Percentiles rank a stretch among this genome's conserved stretches.
These are phyloP conservation scores for Galerucella pusilla DNA, from an alignment of 2,888 invertebrate species.

Conservation along the genomic window DNA sequence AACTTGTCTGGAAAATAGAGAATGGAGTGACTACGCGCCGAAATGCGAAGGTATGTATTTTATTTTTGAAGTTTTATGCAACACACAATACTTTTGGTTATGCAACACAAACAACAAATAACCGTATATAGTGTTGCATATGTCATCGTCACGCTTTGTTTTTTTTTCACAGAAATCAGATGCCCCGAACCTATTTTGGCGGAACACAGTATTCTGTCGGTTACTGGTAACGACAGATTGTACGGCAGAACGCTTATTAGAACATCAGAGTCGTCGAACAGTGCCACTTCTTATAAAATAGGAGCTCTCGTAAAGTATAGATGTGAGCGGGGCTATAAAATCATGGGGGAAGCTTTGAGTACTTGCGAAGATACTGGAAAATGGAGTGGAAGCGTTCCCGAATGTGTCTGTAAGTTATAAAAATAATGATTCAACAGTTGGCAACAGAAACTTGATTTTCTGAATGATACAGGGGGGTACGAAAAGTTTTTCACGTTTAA, in stretches of 20 bases:
- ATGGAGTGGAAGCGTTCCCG: slow-evolving; percentile 87
- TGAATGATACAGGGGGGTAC: too few species aligned
- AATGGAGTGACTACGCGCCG: slow-evolving; percentile 87
- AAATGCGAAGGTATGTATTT: slow-evolving; percentile 81
- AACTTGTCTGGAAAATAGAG: slow-evolving; percentile 78
- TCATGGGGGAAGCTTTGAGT: slow-evolving; percentile 84
- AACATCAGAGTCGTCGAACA: slow-evolving; percentile 75
- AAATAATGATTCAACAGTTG: too few species aligned
- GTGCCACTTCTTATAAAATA: slow-evolving; percentile 84
- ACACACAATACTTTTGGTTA: too few species aligned
- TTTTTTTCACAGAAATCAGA: slow-evolving; percentile 77
- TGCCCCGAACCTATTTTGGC: slow-evolving; percentile 87
- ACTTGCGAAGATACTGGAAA: slow-evolving; percentile 87
- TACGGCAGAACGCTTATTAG: slow-evolving; percentile 86
- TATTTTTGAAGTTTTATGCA: too few species aligned
- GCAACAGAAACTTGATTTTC: too few species aligned
- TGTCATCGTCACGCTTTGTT: background rate
- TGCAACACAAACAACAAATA: too few species aligned
- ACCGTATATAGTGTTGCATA: too few species aligned
- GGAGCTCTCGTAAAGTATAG: slow-evolving; percentile 88
- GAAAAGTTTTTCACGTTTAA: too few species aligned
- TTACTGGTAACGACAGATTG: slow-evolving; percentile 91
- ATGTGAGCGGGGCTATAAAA: slow-evolving; percentile 90
- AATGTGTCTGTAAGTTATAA: slow-evolving; percentile 81
- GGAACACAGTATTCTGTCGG: slow-evolving; percentile 86